These are phyloP conservation scores for Marronus borbonicus DNA, from an alignment of 2,888 invertebrate genomes.

Conservation along the genomic window DNA sequence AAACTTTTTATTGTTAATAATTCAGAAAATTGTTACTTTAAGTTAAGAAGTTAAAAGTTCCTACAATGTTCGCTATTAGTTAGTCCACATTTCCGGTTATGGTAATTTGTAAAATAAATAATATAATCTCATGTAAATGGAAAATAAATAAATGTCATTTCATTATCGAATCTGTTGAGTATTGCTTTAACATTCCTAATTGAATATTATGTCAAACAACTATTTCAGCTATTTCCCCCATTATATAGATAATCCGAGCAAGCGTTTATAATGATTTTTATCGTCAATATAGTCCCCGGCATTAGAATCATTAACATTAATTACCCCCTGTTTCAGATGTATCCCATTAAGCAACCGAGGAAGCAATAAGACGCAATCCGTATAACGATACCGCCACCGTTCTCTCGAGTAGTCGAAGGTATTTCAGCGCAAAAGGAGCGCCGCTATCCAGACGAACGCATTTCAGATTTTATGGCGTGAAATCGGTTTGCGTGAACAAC, in stretches of 20 bases:
- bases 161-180: no score
- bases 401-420: background rate
- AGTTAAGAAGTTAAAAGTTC: no score
- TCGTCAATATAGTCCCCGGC: background rate
- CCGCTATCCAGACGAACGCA: conserved; percentile 55
- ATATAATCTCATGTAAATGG: no score
- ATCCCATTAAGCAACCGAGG: conserved; percentile 37
- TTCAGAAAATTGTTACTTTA: no score
- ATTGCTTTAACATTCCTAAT: background rate
- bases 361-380: conserved; percentile 47
- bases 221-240: background rate
- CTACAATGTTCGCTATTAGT: no score
- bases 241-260: background rate
- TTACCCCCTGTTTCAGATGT: conserved; percentile 24
- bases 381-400: conserved; percentile 19
- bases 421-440: conserved; percentile 49
- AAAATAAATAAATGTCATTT: no score
- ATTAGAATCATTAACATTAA: conserved; percentile 35
- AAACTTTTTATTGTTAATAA: no score
- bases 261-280: conserved; percentile 5
- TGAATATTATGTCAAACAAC: background rate
- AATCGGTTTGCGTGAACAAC: conserved; percentile 63
- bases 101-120: no score
- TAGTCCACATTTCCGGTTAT: no score
- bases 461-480: conserved; percentile 59